phyloP scores from a whole-genome alignment of 2,797 vertebrate genomes.

The Sebastes itinus region DNA sequence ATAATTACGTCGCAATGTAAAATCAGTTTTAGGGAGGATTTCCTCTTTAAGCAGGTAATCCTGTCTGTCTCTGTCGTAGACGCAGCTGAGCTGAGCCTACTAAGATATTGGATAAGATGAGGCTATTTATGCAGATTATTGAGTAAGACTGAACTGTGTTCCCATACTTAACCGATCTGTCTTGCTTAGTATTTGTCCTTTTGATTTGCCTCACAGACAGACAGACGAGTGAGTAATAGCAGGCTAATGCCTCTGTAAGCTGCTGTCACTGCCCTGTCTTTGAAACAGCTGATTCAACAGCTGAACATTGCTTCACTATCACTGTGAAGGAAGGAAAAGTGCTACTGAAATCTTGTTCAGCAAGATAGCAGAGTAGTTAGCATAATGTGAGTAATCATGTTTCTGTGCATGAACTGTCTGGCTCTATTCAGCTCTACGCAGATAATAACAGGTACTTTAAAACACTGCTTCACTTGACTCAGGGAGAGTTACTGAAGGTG shows the following conservation, averaged over 20 bases:
- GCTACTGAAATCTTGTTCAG: constrained; percentile 36
- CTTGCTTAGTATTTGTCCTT: constrained; percentile 24
- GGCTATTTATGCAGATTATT: constrained; percentile 51
- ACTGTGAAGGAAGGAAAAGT: neutral
- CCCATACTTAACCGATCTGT: constrained; percentile 4
- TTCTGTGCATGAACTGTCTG: constrained; percentile 17
- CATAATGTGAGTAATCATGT: constrained; percentile 7
- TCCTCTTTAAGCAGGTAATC: constrained; percentile 8
- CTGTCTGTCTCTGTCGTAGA: constrained; percentile 12
- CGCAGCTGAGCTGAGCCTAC: constrained; percentile 1
- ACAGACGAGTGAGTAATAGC: constrained; percentile 44
- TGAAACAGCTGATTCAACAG: constrained; percentile 41
- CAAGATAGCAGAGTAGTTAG: constrained; percentile 21
- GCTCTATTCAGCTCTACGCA: neutral
- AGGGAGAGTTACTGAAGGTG: no score
- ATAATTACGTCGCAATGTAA: neutral
- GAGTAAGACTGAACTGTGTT: constrained; percentile 2
- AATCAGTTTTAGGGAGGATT: constrained; percentile 11
- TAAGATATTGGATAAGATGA: constrained; percentile 26
- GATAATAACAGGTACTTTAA: neutral
- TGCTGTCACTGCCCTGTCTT: constrained; percentile 33
- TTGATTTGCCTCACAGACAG: constrained; percentile 15
- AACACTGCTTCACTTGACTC: neutral
- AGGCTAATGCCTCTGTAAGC: constrained; percentile 41
- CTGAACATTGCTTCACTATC: constrained; percentile 33